Conservation (phyloP, 2,888 invertebrate species). For the Gordius sp. region DNA sequence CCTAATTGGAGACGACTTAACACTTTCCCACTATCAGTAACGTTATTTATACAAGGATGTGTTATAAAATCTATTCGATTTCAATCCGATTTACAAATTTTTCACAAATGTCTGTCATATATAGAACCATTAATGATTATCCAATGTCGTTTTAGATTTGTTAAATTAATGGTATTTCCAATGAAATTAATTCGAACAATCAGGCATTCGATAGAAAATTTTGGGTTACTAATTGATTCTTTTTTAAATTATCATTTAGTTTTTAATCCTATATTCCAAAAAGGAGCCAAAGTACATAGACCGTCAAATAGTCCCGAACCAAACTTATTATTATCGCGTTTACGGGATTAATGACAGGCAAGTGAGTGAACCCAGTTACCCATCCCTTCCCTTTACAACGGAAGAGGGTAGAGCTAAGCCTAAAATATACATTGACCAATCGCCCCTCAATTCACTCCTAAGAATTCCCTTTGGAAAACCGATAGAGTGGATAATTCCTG, state of each 20-base stretch:
- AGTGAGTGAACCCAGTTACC: neutral
- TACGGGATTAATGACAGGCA: neutral
- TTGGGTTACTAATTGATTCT: too few relatives aligned
- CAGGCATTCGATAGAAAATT: too few relatives aligned
- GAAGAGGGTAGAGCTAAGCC: slow-evolving; percentile 3
- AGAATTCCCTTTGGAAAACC: neutral
- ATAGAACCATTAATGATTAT: too few relatives aligned
- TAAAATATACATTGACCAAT: neutral
- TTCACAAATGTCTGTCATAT: too few relatives aligned
- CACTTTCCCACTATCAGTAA: neutral
- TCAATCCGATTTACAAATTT: too few relatives aligned
- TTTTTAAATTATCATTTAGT: too few relatives aligned
- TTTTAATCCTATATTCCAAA: too few relatives aligned
- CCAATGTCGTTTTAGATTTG: too few relatives aligned
- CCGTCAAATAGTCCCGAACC: neutral
- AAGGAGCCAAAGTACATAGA: neutral
- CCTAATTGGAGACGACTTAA: neutral
- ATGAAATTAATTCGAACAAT: too few relatives aligned
- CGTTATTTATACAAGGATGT: too few relatives aligned
- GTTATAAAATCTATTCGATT: too few relatives aligned
- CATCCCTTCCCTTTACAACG: neutral
- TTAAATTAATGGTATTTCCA: too few relatives aligned
- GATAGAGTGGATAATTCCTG: slow-evolving; percentile 4
- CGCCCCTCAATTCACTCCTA: neutral
- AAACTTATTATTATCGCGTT: neutral